Conservation (phyloP, 2,888 invertebrate species). For the Tiphia femorata region DNA sequence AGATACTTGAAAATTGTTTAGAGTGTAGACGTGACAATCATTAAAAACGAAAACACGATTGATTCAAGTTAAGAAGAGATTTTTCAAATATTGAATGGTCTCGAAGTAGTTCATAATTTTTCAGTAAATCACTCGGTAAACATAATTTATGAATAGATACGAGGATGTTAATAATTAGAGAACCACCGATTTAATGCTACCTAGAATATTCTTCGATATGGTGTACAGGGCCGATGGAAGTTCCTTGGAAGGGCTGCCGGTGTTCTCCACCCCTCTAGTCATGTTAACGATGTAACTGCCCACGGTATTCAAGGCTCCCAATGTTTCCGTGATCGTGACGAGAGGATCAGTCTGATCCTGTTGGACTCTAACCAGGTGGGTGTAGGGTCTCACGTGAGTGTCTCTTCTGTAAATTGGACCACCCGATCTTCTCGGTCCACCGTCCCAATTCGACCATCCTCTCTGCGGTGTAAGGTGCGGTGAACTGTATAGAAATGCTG, state of each 20-base stretch:
- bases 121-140: neutral
- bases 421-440: constrained; percentile 38
- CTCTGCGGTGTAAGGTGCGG: constrained; percentile 35
- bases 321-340: constrained; percentile 73
- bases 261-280: constrained; percentile 71
- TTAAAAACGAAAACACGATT: no score
- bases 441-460: constrained; percentile 55
- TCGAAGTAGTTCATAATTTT: no score
- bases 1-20: no score
- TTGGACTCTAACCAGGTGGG: constrained; percentile 47
- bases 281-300: constrained; percentile 88
- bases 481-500: constrained; percentile 38
- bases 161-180: neutral
- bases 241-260: constrained; percentile 69
- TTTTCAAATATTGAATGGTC: no score
- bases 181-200: constrained; percentile 16
- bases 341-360: constrained; percentile 63
- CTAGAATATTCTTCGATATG: constrained; percentile 83
- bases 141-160: neutral
- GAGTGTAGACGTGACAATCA: no score
- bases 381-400: constrained; percentile 48
- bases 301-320: constrained; percentile 87
- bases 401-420: constrained; percentile 53
- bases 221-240: constrained; percentile 83
- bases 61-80: no score